Percentiles rank a stretch among this genome's conserved stretches.
Evolutionary conservation across 2,888 invertebrate species (phyloP).

Genomic region (Ophraella communa): DNA sequence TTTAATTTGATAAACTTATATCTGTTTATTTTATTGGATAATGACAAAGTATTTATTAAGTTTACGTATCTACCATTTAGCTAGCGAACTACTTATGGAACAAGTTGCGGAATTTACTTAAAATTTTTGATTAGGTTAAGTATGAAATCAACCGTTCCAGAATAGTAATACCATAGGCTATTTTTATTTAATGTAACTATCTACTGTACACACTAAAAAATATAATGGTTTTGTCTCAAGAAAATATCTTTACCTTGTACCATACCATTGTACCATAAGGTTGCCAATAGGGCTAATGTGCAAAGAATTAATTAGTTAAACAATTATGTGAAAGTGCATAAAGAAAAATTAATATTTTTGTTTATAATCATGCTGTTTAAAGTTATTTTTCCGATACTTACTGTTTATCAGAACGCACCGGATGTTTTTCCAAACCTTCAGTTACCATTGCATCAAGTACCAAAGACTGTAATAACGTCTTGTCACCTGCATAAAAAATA

Average conservation of each 20-base stretch:
- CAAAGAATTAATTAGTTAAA: constrained; percentile 65
- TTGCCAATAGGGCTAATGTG: constrained; percentile 92
- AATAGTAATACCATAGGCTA: neutral
- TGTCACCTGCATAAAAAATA: constrained; percentile 75
- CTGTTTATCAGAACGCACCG: constrained; percentile 73
- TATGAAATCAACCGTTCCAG: neutral
- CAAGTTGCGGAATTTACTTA: neutral
- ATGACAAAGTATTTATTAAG: neutral
- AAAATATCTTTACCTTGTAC: constrained; percentile 76
- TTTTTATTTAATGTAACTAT: neutral
- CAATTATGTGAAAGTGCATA: constrained; percentile 36
- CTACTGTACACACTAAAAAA: constrained; percentile 25
- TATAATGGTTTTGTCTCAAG: constrained; percentile 43
- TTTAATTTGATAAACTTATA: too few species aligned
- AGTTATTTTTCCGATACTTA: constrained; percentile 64
- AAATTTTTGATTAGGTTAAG: neutral
- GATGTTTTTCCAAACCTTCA: constrained; percentile 75
- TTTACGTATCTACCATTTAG: neutral
- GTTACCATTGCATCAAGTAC: constrained; percentile 91
- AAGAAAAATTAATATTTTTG: constrained; percentile 34
- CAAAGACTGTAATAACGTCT: constrained; percentile 86
- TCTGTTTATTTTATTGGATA: neutral
- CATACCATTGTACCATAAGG: constrained; percentile 89
- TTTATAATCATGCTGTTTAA: constrained; percentile 26
- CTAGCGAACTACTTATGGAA: neutral